Evolutionary conservation across 2,888 invertebrate genomes (phyloP), one percentile per base, ranked within the genome.

Genomic region (Meiosimyza platycephala): DNA sequence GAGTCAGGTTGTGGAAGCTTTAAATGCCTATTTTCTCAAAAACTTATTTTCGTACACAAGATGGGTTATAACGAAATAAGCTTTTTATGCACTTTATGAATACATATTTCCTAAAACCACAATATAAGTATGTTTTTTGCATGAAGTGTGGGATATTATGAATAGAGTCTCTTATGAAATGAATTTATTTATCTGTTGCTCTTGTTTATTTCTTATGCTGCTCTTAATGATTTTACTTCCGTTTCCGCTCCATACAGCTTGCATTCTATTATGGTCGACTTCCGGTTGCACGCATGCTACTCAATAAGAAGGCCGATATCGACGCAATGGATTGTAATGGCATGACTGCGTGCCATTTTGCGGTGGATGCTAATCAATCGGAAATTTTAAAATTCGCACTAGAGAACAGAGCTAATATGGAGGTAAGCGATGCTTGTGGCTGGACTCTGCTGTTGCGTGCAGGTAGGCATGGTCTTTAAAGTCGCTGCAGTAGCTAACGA

Each of bases 391-490:
- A 81, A 77, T 87, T 86, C 75, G 86, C 84, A 18, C 78, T 86
- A 33, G 85, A 87, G 72, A 84, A 84, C 74, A 83, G 83, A 6
- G 85, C 83, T 72, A 84, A 87, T 76, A 65, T 81, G 63, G 86
- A 87, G 76, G 82, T 83, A 7, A 79, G 76, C 72, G 87, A 87
- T 76, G 76, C 79, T 73, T 83, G 83, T 71, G 84, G 85, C 33
- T 87, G 86, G 85, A 86, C 86, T 15, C 75, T 86, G 55, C 76
- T 87, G 71, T 80, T 85, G 81, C 83, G 86, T 50, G 87, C 86
- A 71, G 85, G 86, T 86, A 73, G 71, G 78, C 63, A 5, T 40
- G 40, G 40, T 40, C 40, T 6, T 47, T 5, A n/a, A 48, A 33
- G n/a, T 63, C 15, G 1, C 1, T 47, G 63, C n/a, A n/a, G 1